These are phyloP conservation scores for Pocillopora grandis DNA, from an alignment of 92 coral and sea anemone species.

Conservation along the genomic window DNA sequence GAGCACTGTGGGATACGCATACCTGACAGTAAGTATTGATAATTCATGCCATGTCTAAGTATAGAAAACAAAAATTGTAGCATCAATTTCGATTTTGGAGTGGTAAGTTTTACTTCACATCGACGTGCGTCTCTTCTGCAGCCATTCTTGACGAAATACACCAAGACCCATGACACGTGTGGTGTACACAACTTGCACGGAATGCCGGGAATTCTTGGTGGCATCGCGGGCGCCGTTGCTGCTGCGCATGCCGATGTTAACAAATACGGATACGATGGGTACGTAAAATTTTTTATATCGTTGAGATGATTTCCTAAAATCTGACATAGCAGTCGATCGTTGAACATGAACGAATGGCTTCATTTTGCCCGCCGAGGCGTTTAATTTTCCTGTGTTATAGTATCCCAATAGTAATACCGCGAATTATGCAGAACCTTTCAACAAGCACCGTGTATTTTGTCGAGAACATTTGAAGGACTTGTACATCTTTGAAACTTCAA, in stretches of 20 bases:
- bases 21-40: slow-evolving; percentile 59
- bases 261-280: slow-evolving; percentile 83
- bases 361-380: no score
- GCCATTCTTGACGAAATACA: slow-evolving; percentile 72
- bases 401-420: no score
- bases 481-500: no score
- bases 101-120: not conserved
- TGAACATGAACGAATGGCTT: no score
- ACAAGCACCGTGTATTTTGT: no score
- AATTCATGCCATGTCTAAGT: no score
- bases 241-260: slow-evolving; percentile 77
- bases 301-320: not conserved
- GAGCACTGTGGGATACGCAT: slow-evolving; percentile 84
- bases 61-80: no score
- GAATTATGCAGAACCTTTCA: no score
- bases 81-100: not conserved
- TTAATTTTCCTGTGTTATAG: no score
- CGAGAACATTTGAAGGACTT: no score
- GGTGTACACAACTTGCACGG: slow-evolving; percentile 98
- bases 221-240: slow-evolving; percentile 79
- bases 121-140: slow-evolving; percentile 10
- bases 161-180: slow-evolving; percentile 84
- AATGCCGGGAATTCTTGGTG: slow-evolving; percentile 93
- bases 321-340: not conserved
- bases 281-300: not conserved